Evolutionary conservation across 2,797 vertebrate genomes (phyloP).

Genomic region (Melanotaenia trifasciata): DNA sequence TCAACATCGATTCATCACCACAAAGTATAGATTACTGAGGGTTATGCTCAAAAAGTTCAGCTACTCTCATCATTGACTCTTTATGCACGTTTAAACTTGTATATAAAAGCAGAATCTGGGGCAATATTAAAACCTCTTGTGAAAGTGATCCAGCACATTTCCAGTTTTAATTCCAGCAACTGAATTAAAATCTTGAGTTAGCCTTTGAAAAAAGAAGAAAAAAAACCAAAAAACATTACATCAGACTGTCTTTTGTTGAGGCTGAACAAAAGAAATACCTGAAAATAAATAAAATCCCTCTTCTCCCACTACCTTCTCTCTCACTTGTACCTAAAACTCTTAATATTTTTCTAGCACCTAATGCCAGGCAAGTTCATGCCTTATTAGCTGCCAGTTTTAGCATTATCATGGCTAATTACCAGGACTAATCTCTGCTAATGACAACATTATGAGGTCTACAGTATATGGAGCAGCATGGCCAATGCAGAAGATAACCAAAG

Average conservation of each 20-base stretch:
- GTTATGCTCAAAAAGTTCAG: not conserved
- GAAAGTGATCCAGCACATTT: constrained; percentile 7
- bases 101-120: not conserved
- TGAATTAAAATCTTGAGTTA: constrained; percentile 5
- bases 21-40: not conserved
- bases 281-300: constrained; percentile 28
- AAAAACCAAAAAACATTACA: not conserved
- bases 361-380: constrained; percentile 49
- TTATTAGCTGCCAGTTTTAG: constrained; percentile 70
- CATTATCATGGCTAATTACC: constrained; percentile 69
- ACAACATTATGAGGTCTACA: constrained; percentile 63
- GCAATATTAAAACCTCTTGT: not conserved
- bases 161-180: not conserved
- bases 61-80: not conserved
- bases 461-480: constrained; percentile 54
- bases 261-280: constrained; percentile 26
- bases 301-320: constrained; percentile 23
- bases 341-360: constrained; percentile 44
- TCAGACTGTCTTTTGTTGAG: not conserved
- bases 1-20: not conserved
- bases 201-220: not conserved
- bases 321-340: constrained; percentile 21
- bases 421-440: constrained; percentile 75
- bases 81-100: not conserved
- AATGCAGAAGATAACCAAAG: constrained; percentile 52